Base-by-base conservation (phyloP, 2,888 invertebrate genomes). In the Phragmatobia fuliginosa region DNA sequence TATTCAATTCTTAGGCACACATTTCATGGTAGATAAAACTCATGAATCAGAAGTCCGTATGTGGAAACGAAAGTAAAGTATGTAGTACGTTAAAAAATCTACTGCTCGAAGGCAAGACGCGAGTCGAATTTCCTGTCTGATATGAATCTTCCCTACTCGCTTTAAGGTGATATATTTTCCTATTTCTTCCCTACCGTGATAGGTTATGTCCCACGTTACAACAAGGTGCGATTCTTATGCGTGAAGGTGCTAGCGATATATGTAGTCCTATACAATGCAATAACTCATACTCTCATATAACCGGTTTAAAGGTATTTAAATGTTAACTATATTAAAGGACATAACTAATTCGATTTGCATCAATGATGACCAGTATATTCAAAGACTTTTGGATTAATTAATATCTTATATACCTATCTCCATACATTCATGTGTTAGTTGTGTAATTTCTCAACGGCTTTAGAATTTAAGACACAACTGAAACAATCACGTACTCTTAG, bases 81-180 rank as follows among this genome's bases (percentile, higher is more conserved):
- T 89, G 91, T 90, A 84, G 88, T 91, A 90, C 88, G 87, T 90
- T 88, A 91, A 91, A 93, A 94, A 93, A 92, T 91, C 86, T 87
- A 90, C 91, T 91, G 81, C 83, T 83, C 77, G 86, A 84, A 85
- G 86, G 85, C 90, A 90, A 89, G 89, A 91, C 90, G 91, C 90
- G 90, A 91, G 88, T 92, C 90, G 94, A 94, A 94, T 94, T 94
- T 94, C 94, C 94, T 94, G 94, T 84, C 84, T 85, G 95, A 95
- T 94, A 94, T 91, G 94, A 93, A 94, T 94, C 94, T 94, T 94
- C 94, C 94, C 94, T 91, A 89, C 92, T 94, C 93, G 91, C 88
- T 94, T 94, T 92, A 93, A 94, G 94, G 94, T 95, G 94, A 95
- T 94, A 94, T 94, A 94, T 94, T 94, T 93, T 92, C 92, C 91